Conservation (phyloP, 2,888 invertebrate species). For the Liodrosophila aerea region DNA sequence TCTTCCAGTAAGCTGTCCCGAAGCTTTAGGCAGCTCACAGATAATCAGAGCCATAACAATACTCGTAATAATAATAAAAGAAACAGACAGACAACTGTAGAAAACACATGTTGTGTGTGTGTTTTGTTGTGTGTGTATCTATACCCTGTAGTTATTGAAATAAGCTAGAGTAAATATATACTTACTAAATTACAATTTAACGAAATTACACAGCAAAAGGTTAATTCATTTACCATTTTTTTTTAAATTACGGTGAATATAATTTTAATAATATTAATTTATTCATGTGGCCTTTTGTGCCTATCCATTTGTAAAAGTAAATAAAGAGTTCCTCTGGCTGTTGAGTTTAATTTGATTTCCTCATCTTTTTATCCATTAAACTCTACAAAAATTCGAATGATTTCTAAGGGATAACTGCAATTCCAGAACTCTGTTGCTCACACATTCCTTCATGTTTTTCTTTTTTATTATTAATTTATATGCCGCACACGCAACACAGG, state of each 20-base stretch:
- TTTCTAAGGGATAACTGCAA: conserved; percentile 5
- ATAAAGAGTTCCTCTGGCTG: too few relatives aligned
- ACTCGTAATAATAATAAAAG: conserved; percentile 30
- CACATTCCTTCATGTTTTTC: conserved; percentile 1
- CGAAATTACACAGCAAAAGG: too few relatives aligned
- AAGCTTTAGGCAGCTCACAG: conserved; percentile 18
- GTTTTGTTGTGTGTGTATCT: neutral
- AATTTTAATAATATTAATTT: too few relatives aligned
- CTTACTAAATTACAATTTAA: too few relatives aligned
- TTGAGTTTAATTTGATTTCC: too few relatives aligned
- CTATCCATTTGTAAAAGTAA: too few relatives aligned
- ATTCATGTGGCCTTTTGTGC: too few relatives aligned
- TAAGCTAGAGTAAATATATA: too few relatives aligned
- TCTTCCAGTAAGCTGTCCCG: conserved; percentile 2
- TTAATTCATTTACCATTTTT: too few relatives aligned
- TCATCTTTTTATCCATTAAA: too few relatives aligned
- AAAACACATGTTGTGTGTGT: conserved; percentile 25
- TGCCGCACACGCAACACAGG: conserved; percentile 32
- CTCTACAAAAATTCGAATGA: too few relatives aligned
- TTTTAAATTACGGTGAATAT: too few relatives aligned
- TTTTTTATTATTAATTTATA: conserved; percentile 42
- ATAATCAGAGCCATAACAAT: conserved; percentile 11
- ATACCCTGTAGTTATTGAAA: conserved; percentile 3
- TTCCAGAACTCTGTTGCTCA: neutral
- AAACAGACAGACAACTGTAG: conserved; percentile 7